Conservation (phyloP, 2,797 vertebrate genomes). For the Pipistrellus kuhlii region DNA sequence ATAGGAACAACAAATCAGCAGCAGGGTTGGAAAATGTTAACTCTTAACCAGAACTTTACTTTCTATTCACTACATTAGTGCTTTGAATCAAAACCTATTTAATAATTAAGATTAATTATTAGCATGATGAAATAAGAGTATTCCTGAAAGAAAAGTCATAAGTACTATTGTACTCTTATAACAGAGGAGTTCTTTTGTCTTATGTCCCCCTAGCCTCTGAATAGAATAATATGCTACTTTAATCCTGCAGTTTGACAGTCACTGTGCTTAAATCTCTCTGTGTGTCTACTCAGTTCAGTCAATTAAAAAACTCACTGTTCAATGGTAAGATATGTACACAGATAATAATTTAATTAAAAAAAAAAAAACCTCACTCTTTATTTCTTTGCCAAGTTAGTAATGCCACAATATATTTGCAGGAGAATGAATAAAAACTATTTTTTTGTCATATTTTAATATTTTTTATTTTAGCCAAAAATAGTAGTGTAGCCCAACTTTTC, state of each 20-base stretch:
- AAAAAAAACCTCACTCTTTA: conserved; percentile 37
- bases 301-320: conserved; percentile 47
- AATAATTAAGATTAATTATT: conserved; percentile 69
- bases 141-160: conserved; percentile 53
- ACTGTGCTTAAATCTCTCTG: conserved; percentile 51
- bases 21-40: conserved; percentile 7
- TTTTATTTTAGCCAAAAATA: conserved; percentile 9
- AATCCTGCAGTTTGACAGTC: conserved; percentile 53
- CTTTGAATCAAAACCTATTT: conserved; percentile 57
- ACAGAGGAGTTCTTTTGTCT: conserved; percentile 53
- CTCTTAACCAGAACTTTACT: background rate
- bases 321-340: too few species aligned
- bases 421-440: conserved; percentile 48
- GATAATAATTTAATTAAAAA: background rate
- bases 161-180: conserved; percentile 58
- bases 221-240: conserved; percentile 62
- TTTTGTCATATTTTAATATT: conserved; percentile 36
- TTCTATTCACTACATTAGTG: background rate
- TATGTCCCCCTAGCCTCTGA: conserved; percentile 32
- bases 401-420: conserved; percentile 22
- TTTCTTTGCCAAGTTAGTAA: conserved; percentile 56
- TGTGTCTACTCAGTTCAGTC: conserved; percentile 32
- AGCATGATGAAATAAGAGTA: background rate
- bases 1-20: conserved; percentile 34
- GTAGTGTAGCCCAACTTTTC: background rate